phyloP scores from a whole-genome alignment of 2,113 vertebrate genomes.

The Polyodon spathula region DNA sequence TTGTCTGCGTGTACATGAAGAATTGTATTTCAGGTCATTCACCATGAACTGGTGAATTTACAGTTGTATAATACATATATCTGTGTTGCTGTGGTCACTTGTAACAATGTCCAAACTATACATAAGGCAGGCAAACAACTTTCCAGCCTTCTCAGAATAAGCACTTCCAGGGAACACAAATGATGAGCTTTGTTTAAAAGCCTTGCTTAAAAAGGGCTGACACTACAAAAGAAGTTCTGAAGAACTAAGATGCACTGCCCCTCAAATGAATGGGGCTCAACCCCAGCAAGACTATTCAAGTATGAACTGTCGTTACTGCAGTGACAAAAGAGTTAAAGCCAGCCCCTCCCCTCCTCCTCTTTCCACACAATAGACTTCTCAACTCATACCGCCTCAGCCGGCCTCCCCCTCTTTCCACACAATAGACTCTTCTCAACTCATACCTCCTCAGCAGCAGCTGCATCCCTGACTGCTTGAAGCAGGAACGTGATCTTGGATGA shows the following conservation, averaged over 20 bases:
- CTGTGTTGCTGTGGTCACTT: too few relatives aligned
- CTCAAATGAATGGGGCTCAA: not conserved
- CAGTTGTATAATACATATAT: too few relatives aligned
- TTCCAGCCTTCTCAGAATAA: too few relatives aligned
- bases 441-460: slow-evolving; percentile 86
- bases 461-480: slow-evolving; percentile 87
- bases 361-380: not conserved
- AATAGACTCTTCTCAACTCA: too few relatives aligned
- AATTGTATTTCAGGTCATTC: too few relatives aligned
- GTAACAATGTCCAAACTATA: too few relatives aligned
- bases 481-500: slow-evolving; percentile 91
- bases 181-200: not conserved
- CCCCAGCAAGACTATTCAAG: not conserved
- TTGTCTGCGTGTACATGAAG: too few relatives aligned
- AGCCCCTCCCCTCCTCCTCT: too few relatives aligned
- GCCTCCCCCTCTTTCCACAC: fast-evolving
- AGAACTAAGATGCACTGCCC: not conserved
- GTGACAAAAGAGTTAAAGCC: slow-evolving; percentile 1
- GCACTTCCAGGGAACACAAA: not conserved
- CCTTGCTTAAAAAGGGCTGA: not conserved
- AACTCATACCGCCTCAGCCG: too few relatives aligned
- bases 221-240: slow-evolving; percentile 4
- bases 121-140: too few relatives aligned
- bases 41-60: too few relatives aligned
- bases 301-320: slow-evolving; percentile 8